Evolutionary conservation across 2,113 vertebrate genomes (phyloP).

Genomic region (Tursiops truncatus): DNA sequence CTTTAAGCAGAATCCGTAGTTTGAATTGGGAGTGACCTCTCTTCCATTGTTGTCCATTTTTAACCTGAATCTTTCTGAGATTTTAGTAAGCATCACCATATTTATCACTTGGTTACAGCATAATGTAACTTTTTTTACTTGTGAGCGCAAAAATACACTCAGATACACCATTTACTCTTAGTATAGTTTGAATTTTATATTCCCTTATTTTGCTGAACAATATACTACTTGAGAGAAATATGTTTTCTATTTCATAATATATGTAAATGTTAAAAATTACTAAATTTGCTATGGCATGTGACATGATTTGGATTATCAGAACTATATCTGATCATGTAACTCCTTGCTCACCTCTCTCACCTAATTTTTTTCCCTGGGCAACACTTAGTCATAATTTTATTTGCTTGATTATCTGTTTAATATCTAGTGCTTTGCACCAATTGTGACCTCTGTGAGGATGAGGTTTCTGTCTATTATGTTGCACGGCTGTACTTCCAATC

Average conservation of each 20-base stretch:
- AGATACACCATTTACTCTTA: not conserved
- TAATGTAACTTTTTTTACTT: not conserved
- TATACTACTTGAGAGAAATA: not conserved
- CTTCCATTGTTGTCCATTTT: not conserved
- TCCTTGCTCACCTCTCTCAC: not conserved
- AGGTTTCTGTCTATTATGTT: not conserved
- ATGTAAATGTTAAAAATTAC: not conserved
- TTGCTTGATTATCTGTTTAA: slow-evolving; percentile 48
- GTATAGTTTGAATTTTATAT: not conserved
- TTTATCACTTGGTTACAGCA: not conserved
- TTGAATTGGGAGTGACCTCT: not conserved
- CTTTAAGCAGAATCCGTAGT: not conserved
- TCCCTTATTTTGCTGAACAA: not conserved
- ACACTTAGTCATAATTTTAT: not conserved
- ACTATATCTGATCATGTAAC: not conserved
- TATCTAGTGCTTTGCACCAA: not conserved
- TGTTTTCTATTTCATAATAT: not conserved
- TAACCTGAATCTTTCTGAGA: not conserved
- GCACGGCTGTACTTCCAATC: not conserved
- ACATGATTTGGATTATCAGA: not conserved
- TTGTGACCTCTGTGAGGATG: not conserved
- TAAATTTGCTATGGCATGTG: not conserved
- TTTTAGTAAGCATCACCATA: not conserved
- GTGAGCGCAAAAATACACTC: not conserved
- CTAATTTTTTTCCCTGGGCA: not conserved